Evolutionary conservation across 2,797 vertebrate species (phyloP).

Genomic region (Bovichtus variegatus): DNA sequence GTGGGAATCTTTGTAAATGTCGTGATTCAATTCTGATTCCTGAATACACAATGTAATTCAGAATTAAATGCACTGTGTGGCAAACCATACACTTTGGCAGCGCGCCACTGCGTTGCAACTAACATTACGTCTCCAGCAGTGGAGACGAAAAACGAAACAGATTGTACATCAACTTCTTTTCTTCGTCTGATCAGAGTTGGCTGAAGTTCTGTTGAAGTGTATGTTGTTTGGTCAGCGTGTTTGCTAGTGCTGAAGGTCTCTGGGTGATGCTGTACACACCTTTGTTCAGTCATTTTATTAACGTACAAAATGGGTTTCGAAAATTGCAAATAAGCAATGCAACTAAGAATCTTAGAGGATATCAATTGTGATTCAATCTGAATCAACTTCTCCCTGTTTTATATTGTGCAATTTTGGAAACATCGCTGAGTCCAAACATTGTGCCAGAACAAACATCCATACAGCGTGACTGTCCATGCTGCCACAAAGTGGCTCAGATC

Average conservation of each 20-base stretch:
- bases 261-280: not conserved
- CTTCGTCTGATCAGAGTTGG: not conserved
- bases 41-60: not conserved
- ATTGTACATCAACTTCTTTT: not conserved
- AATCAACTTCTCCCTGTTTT: slow-evolving; percentile 11
- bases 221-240: not conserved
- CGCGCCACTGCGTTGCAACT: not conserved
- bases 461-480: slow-evolving; percentile 41
- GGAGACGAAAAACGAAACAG: not conserved
- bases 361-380: not conserved
- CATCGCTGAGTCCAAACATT: not conserved
- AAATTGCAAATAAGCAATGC: slow-evolving; percentile 20
- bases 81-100: not conserved
- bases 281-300: slow-evolving; percentile 6
- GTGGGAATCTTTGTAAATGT: not conserved
- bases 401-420: slow-evolving; percentile 23
- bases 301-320: not conserved
- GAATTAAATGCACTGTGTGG: not conserved
- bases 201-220: not conserved
- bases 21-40: not conserved
- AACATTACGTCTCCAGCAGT: not conserved
- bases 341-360: not conserved
- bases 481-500: slow-evolving; percentile 56
- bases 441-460: slow-evolving; percentile 39
- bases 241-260: not conserved